Evolutionary conservation across 2,113 vertebrate species (phyloP).

Genomic region (Bubo scandiacus): DNA sequence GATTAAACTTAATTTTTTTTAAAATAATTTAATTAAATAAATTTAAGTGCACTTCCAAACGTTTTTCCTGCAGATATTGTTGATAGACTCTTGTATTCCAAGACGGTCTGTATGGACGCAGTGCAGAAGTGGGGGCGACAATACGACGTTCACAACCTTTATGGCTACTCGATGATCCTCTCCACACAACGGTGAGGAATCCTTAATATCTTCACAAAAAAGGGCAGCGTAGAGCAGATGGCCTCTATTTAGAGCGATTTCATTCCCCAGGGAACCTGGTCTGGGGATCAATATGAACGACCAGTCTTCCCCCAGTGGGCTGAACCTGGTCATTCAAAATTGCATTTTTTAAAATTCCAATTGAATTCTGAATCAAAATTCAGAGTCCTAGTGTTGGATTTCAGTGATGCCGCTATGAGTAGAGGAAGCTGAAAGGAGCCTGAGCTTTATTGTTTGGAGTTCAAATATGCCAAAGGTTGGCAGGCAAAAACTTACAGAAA

Average conservation of each 20-base stretch:
- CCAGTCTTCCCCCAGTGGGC: background rate
- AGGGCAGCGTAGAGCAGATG: accelerated
- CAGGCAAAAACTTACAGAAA: background rate
- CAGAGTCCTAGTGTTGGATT: background rate
- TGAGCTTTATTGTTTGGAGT: background rate
- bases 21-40: background rate
- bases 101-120: slow-evolving; percentile 92
- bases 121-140: slow-evolving; percentile 85
- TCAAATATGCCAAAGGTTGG: background rate
- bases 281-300: too few species aligned
- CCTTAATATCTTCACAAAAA: background rate
- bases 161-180: slow-evolving; percentile 88
- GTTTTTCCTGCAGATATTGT: slow-evolving; percentile 75
- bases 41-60: background rate
- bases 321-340: too few species aligned
- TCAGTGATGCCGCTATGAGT: accelerated
- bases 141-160: slow-evolving; percentile 91
- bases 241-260: background rate
- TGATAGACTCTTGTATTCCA: slow-evolving; percentile 86
- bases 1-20: background rate
- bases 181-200: slow-evolving; percentile 83
- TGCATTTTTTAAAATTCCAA: too few species aligned
- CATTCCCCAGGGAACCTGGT: too few species aligned
- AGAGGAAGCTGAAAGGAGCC: background rate
- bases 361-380: background rate